Evolutionary conservation across 2,797 vertebrate species (phyloP).

Genomic region (Myotis myotis): DNA sequence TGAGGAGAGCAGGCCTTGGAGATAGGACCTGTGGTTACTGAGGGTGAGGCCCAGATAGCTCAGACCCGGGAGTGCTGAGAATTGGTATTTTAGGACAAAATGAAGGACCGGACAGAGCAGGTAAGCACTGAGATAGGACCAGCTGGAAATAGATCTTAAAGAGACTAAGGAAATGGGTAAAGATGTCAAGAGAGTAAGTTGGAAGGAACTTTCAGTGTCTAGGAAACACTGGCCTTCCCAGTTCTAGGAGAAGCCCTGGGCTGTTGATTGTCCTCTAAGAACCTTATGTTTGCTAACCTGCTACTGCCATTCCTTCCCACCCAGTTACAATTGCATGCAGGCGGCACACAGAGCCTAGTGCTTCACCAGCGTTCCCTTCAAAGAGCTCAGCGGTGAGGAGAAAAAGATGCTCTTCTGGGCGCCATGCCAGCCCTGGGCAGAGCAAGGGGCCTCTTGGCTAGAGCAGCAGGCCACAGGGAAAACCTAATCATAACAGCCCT

Average conservation of each 20-base stretch:
- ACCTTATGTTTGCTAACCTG: background rate
- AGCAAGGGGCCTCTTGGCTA: background rate
- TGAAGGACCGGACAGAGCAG: background rate
- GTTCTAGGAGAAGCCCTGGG: background rate
- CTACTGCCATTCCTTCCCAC: background rate
- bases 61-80: background rate
- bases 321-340: background rate
- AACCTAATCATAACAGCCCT: background rate
- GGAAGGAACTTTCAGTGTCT: background rate
- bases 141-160: background rate
- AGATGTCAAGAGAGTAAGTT: background rate
- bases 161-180: slow-evolving; percentile 20
- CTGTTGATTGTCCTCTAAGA: background rate
- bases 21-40: background rate
- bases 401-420: background rate
- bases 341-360: background rate
- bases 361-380: background rate
- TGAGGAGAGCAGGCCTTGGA: background rate
- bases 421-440: background rate
- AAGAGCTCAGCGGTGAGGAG: background rate
- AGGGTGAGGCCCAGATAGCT: background rate
- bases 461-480: background rate
- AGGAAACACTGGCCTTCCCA: background rate
- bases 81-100: slow-evolving; percentile 5
- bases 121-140: background rate